phyloP scores from a whole-genome alignment of 2,888 invertebrate genomes.

The Acanthoscelides obtectus region DNA sequence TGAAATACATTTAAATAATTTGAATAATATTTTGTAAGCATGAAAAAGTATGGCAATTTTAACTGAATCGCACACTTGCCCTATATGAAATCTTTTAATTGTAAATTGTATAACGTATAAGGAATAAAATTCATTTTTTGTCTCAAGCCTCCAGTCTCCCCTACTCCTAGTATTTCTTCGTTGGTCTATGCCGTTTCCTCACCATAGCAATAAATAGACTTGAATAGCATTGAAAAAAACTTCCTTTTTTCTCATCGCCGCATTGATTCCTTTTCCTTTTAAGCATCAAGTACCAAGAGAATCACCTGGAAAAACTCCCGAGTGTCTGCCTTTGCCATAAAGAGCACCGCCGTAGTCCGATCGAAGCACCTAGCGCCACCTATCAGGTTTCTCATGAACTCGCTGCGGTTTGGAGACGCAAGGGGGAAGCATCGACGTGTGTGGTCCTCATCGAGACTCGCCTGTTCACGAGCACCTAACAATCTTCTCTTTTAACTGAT shows the following conservation, averaged over 20 bases:
- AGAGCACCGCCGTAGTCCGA: background rate
- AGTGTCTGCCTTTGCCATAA: background rate
- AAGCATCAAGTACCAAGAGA: background rate
- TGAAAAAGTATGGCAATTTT: too few relatives aligned
- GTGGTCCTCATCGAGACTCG: slow-evolving; percentile 45
- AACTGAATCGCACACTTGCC: too few relatives aligned
- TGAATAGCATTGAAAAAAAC: background rate
- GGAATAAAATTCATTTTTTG: too few relatives aligned
- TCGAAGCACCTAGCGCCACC: slow-evolving; percentile 27
- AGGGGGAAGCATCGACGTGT: slow-evolving; percentile 40
- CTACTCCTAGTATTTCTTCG: too few relatives aligned
- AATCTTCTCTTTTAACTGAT: slow-evolving; percentile 15
- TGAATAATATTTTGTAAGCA: too few relatives aligned
- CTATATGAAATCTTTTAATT: too few relatives aligned
- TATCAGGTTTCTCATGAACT: slow-evolving; percentile 24
- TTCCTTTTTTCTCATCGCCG: background rate
- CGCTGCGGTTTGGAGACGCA: slow-evolving; percentile 12
- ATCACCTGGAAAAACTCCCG: background rate
- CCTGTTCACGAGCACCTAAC: slow-evolving; percentile 41
- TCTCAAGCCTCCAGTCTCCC: too few relatives aligned
- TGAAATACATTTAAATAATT: too few relatives aligned
- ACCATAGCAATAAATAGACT: background rate
- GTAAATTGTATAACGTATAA: too few relatives aligned
- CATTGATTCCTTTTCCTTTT: background rate
- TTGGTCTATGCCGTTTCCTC: background rate